Conservation (phyloP, 2,888 invertebrate species). For the Scrobipalpa costella region DNA sequence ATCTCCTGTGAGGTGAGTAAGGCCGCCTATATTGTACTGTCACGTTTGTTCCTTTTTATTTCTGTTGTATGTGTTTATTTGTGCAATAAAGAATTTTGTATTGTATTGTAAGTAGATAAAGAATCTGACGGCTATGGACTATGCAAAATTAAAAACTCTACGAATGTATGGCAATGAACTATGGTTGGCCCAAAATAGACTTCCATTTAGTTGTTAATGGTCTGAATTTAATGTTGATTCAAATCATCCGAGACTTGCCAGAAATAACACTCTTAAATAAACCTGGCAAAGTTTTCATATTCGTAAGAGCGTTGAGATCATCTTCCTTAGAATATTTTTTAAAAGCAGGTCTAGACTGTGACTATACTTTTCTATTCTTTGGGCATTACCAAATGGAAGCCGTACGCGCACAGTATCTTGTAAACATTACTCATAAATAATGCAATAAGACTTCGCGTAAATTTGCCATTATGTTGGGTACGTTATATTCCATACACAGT, state of each 20-base stretch:
- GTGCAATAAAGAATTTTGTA: too few relatives aligned
- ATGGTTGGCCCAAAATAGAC: not conserved
- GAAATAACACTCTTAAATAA: not conserved
- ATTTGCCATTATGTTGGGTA: not conserved
- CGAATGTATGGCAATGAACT: not conserved
- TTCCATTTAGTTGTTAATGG: not conserved
- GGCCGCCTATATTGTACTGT: too few relatives aligned
- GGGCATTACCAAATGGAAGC: not conserved
- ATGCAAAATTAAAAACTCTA: too few relatives aligned
- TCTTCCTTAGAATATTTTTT: not conserved
- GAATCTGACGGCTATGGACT: too few relatives aligned
- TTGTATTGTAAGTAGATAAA: too few relatives aligned
- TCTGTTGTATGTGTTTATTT: too few relatives aligned
- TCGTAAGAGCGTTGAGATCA: not conserved
- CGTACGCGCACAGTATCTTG: not conserved
- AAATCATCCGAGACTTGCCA: slow-evolving; percentile 1
- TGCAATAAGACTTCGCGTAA: not conserved
- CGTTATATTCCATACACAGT: not conserved
- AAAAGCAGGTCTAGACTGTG: not conserved
- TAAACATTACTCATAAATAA: slow-evolving; percentile 8
- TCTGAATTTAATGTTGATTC: not conserved
- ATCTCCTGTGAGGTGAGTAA: too few relatives aligned
- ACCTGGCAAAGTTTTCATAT: not conserved
- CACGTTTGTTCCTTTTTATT: too few relatives aligned
- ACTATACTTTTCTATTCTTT: not conserved